These are phyloP conservation scores for Rhamnusium bicolor DNA, from an alignment of 2,888 invertebrate genomes.

Conservation along the genomic window DNA sequence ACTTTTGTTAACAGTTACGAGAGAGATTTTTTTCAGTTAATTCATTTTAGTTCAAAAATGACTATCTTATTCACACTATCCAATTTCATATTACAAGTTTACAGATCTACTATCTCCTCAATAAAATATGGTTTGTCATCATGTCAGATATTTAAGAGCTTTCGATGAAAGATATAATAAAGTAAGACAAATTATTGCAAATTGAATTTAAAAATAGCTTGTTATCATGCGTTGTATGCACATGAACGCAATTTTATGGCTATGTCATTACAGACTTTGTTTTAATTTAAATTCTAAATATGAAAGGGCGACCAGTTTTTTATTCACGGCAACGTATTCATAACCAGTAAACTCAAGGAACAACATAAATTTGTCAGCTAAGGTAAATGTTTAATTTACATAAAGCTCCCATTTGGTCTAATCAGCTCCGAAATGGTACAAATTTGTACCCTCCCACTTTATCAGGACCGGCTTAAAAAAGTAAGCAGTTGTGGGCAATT, in stretches of 20 bases:
- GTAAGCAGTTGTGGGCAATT: not conserved
- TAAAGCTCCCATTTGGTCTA: constrained; percentile 38
- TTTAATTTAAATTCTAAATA: constrained; percentile 30
- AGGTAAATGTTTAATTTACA: constrained; percentile 39
- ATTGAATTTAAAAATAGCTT: constrained; percentile 22
- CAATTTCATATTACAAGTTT: not conserved
- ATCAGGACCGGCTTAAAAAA: constrained; percentile 27
- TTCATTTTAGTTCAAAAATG: not conserved
- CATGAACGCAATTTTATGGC: constrained; percentile 21
- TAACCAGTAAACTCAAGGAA: constrained; percentile 28
- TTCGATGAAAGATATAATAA: constrained; percentile 24
- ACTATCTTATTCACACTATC: not conserved
- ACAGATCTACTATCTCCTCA: constrained; percentile 6
- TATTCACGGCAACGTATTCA: constrained; percentile 29
- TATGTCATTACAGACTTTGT: constrained; percentile 3
- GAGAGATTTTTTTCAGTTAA: too few species aligned
- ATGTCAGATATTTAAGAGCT: constrained; percentile 15
- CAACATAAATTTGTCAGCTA: constrained; percentile 28
- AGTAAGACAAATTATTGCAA: constrained; percentile 23
- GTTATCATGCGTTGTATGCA: constrained; percentile 14
- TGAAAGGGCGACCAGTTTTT: constrained; percentile 18
- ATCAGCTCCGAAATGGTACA: constrained; percentile 38
- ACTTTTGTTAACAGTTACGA: too few species aligned
- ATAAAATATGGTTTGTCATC: not conserved
- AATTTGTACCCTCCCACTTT: constrained; percentile 34